Evolutionary conservation across 2,888 invertebrate species (phyloP).

Genomic region (Cantharis nigra): DNA sequence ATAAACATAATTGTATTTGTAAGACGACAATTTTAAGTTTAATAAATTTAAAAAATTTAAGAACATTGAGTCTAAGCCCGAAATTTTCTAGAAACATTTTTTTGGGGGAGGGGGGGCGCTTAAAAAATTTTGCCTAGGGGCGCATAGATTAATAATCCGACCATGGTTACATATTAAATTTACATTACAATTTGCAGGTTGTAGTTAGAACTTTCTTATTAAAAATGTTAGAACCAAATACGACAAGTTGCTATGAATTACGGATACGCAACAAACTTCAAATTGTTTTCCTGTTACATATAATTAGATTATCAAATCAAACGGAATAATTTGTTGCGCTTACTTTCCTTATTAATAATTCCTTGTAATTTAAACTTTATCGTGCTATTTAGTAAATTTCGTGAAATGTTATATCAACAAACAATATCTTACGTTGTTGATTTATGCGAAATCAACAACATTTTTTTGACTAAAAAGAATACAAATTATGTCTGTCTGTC

Average conservation of each 20-base stretch:
- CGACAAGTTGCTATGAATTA: background rate
- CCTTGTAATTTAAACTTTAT: constrained; percentile 3
- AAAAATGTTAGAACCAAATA: background rate
- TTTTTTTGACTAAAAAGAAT: background rate
- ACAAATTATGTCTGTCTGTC: background rate
- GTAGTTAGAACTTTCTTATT: background rate
- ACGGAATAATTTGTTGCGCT: constrained; percentile 18
- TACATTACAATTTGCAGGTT: no score
- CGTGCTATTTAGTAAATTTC: background rate
- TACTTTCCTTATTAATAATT: constrained; percentile 14
- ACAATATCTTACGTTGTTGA: background rate
- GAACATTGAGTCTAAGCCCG: no score
- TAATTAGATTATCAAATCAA: constrained; percentile 24
- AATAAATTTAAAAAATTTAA: no score
- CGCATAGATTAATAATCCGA: no score
- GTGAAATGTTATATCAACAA: background rate
- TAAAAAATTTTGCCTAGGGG: no score
- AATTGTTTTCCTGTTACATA: constrained; percentile 14
- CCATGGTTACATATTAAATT: no score
- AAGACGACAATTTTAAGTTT: no score
- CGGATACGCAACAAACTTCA: constrained; percentile 10
- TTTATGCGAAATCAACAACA: background rate
- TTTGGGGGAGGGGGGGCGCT: no score
- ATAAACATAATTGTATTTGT: no score
- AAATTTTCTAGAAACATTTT: no score